Evolutionary conservation across 2,797 vertebrate genomes (phyloP), one percentile per base, ranked within the genome.

Genomic region (Crenichthys baileyi): DNA sequence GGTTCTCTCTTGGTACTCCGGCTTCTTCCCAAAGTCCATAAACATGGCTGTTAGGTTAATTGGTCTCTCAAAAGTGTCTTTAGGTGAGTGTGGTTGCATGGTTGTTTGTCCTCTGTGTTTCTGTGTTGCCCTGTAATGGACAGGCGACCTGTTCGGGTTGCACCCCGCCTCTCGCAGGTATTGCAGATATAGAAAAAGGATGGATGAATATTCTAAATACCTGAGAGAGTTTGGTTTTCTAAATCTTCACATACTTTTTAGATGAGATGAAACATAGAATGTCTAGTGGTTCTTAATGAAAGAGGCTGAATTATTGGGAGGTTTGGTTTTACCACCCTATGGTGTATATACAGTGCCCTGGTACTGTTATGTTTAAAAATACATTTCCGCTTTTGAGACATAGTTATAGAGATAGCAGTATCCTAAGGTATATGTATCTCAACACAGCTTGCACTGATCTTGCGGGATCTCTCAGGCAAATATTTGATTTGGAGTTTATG

Each of bases 401-500:
- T 48, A 70, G 44, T 16, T 6, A 51, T 72, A 53, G 5, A 53
- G 9, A 51, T 12, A 72, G n/a, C 48, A 72, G 26, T 46, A 31
- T 36, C 11, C 29, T 72, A 7, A 72, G 18, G 31, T 22, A 36
- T 72, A 22, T n/a, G 2, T 22, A 53, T 72, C 26, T 53, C 3
- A 39, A 36, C 48, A 53, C 12, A 48, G 9, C 20, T 41, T 5
- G 29, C 29, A 55, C 12, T 15, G 15, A n/a, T 73, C 29, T 29
- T 61, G 5, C 4, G 26, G n/a, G 58, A 73, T 12, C 16, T 65
- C 24, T 70, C 26, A 31, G 80, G 75, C 73, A 83, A 80, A 63
- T 85, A 73, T 44, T 76, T 58, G 15, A 5, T 39, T 75, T 39
- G 8, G 16, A 46, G 16, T 58, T 55, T 83, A 6, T 53, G 58